Evolutionary conservation across 2,113 vertebrate species (phyloP).

Genomic region (Daubentonia madagascariensis): DNA sequence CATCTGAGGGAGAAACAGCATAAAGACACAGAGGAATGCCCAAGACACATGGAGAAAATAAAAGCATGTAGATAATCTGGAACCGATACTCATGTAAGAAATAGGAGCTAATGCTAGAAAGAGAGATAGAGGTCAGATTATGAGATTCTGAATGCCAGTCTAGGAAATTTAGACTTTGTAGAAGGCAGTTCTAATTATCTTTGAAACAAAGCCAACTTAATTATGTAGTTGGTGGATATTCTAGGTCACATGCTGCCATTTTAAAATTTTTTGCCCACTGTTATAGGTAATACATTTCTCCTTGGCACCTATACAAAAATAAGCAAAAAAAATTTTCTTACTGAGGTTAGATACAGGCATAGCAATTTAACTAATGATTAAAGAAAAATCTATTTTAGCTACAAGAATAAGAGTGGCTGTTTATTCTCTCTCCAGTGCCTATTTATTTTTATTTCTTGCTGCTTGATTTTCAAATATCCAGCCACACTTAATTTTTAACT

Average conservation of each 20-base stretch:
- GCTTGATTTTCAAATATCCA: constrained; percentile 16
- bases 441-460: background rate
- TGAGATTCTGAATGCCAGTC: background rate
- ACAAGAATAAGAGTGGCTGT: background rate
- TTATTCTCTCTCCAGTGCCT: background rate
- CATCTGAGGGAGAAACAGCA: background rate
- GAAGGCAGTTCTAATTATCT: background rate
- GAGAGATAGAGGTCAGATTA: background rate
- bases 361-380: background rate
- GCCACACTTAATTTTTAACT: background rate
- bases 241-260: background rate
- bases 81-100: background rate
- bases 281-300: background rate
- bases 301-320: background rate
- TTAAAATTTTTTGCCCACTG: background rate
- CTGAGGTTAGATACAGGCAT: background rate
- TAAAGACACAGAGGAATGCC: background rate
- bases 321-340: background rate
- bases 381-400: background rate
- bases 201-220: background rate
- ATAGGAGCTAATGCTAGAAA: background rate
- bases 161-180: background rate
- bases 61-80: background rate
- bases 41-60: background rate
- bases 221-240: background rate